Evolutionary conservation across 2,888 invertebrate genomes (phyloP), one percentile per base, ranked within the genome.

Genomic region (Hypena proboscidalis): DNA sequence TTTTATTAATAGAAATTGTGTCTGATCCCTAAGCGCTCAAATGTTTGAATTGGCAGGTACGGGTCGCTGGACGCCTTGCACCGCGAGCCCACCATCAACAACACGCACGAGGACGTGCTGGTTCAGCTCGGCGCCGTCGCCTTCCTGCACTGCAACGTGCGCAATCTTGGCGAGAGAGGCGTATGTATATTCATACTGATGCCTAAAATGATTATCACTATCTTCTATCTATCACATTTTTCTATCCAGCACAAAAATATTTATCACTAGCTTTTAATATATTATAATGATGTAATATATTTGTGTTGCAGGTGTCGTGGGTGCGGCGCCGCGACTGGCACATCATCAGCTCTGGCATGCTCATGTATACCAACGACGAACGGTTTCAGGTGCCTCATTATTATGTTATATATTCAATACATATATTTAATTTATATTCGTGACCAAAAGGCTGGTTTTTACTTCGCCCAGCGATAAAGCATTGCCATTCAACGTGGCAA

Each of bases 261-360:
- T n/a, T n/a, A n/a, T n/a, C n/a, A n/a, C n/a, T n/a, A n/a, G n/a
- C n/a, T n/a, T n/a, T n/a, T n/a, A n/a, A n/a, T n/a, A n/a, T n/a
- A n/a, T 14, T n/a, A 7, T n/a, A 1, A 4, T 27, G 9, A 8
- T 19, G 13, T 20, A 9, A 7, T 7, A n/a, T 14, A n/a, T 4
- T 11, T 13, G 10, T 32, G 9, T 31, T 25, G 46, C 94, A 97
- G 95, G 96, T 97, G 74, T 97, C 97, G 38, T 97, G 97, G 97
- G 96, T 97, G 67, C 94, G 97, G 37, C 93, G 97, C 57, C 93
- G 97, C 75, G 97, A 97, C 91, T 97, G 97, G 96, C 97, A 97
- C 92, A 97, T 97, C 77, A 93, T 97, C 78, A 97, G 97, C 72
- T 97, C 97, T 47, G 97, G 97, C 33, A 94, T 96, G 84, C 95